Percentiles rank a stretch among this genome's conserved stretches.
Conservation (phyloP, 2,797 vertebrate genomes). For the Diplodus puntazzo region DNA sequence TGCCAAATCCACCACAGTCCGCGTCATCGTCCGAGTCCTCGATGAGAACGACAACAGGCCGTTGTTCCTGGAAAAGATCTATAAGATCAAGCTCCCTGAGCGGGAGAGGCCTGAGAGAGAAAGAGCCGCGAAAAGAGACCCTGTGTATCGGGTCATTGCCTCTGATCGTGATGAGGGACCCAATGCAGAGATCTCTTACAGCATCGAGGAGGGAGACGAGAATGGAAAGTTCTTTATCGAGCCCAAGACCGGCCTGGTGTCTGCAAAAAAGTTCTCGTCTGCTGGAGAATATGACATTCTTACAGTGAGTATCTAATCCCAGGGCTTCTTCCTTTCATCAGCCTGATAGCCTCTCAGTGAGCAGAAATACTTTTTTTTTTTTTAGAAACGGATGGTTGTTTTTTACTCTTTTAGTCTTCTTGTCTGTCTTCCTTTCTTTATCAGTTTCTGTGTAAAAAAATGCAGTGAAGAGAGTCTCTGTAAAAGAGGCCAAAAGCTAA, state of each 20-base stretch:
- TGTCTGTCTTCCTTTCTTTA: not conserved
- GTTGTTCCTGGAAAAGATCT: constrained; percentile 96
- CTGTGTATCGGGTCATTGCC: constrained; percentile 94
- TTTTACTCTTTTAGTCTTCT: constrained; percentile 29
- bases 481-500: constrained; percentile 9
- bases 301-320: constrained; percentile 88
- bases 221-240: constrained; percentile 97
- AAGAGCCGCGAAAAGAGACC: constrained; percentile 87
- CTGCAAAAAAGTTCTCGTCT: constrained; percentile 94
- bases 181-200: constrained; percentile 98
- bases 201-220: constrained; percentile 97
- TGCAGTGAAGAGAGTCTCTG: not conserved
- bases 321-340: not conserved
- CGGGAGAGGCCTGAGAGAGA: constrained; percentile 91
- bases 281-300: constrained; percentile 97
- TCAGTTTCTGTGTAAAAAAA: constrained; percentile 9
- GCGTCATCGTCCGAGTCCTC: constrained; percentile 94
- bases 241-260: constrained; percentile 96
- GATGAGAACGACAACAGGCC: constrained; percentile 98
- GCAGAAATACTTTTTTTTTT: constrained; percentile 12
- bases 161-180: constrained; percentile 93
- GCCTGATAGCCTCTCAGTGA: constrained; percentile 4
- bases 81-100: constrained; percentile 95
- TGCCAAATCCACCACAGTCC: constrained; percentile 89
- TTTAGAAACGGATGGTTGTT: constrained; percentile 35